phyloP scores from a whole-genome alignment of 2,113 vertebrate species.

The Deroptyus accipitrinus region DNA sequence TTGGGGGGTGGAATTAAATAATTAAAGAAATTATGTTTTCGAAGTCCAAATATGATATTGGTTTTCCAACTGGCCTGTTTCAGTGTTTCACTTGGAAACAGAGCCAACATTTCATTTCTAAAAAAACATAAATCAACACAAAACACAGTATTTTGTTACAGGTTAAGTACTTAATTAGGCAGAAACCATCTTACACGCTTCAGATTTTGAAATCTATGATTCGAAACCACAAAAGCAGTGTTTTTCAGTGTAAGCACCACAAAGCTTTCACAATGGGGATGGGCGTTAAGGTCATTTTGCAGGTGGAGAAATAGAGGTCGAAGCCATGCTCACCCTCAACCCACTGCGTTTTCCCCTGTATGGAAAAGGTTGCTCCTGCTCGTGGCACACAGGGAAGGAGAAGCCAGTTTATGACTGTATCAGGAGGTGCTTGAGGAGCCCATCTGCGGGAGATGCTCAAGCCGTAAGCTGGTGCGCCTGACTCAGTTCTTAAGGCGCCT shows the following conservation, averaged over 20 bases:
- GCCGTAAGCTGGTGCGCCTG: not conserved
- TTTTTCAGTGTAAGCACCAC: not conserved
- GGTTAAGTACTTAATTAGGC: constrained; percentile 47
- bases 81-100: not conserved
- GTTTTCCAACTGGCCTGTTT: constrained; percentile 24
- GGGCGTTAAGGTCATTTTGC: not conserved
- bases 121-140: not conserved
- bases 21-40: not conserved
- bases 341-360: not conserved
- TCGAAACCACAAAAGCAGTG: not conserved
- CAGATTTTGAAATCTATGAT: not conserved
- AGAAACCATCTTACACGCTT: not conserved
- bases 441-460: not conserved
- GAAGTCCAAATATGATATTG: not conserved
- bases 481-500: not conserved
- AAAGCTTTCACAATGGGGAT: not conserved
- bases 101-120: not conserved
- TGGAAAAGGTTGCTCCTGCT: not conserved
- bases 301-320: not conserved
- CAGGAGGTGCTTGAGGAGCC: not conserved
- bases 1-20: not conserved
- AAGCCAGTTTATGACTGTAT: not conserved
- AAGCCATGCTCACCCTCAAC: not conserved
- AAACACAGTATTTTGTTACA: constrained; percentile 10
- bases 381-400: not conserved